A percentile compares a stretch with the other conserved stretches of the same genome.
Evolutionary conservation across 2,113 vertebrate genomes (phyloP).

Genomic region (Pongo pygmaeus): DNA sequence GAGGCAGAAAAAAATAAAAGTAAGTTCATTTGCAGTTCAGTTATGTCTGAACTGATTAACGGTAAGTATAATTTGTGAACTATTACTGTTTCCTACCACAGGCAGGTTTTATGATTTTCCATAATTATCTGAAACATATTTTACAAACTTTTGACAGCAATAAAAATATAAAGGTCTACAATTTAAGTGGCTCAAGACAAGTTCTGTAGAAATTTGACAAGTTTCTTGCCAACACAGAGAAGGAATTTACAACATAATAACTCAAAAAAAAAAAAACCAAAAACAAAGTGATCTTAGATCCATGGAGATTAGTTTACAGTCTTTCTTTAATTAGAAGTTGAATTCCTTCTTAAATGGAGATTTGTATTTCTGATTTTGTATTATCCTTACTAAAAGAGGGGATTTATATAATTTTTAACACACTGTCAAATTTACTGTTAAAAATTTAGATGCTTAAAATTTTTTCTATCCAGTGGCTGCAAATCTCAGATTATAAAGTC

Average conservation of each 20-base stretch:
- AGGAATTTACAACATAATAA: constrained; percentile 22
- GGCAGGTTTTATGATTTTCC: constrained; percentile 59
- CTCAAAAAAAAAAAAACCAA: neutral
- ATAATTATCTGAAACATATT: constrained; percentile 60
- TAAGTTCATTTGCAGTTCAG: constrained; percentile 63
- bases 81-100: constrained; percentile 21
- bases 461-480: neutral
- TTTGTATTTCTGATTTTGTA: constrained; percentile 43
- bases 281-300: neutral
- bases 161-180: constrained; percentile 56
- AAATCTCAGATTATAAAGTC: constrained; percentile 59
- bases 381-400: constrained; percentile 41
- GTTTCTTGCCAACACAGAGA: neutral
- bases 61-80: constrained; percentile 48
- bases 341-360: constrained; percentile 44
- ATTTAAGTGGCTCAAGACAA: constrained; percentile 43
- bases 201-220: constrained; percentile 50
- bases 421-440: constrained; percentile 39
- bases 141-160: constrained; percentile 58
- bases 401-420: constrained; percentile 49
- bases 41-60: constrained; percentile 45
- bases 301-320: neutral
- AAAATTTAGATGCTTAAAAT: neutral
- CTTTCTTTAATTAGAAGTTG: constrained; percentile 29
- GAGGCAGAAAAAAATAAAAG: neutral